Evolutionary conservation across 35 echinoderm and acorn worm genomes (phyloP), one percentile per base, ranked within the genome.

Genomic region (Stichopus chloronotus): DNA sequence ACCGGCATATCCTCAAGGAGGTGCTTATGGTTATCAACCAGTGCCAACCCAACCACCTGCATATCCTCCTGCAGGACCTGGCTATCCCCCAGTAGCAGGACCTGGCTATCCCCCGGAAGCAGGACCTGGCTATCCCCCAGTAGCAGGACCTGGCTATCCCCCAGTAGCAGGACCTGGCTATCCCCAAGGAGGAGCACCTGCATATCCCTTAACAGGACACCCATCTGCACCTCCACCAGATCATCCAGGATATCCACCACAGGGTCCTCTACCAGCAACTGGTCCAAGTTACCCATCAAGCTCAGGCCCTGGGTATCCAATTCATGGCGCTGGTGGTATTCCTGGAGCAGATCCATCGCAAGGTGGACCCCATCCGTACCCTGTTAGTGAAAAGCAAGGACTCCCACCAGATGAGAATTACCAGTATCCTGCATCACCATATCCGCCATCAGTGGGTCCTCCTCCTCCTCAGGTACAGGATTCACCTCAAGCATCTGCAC

Each of bases 51-150:
- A 14, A 19, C 69, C 69, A 74, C 69, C 69, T 74, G 69, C 17
- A 74, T 74, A 74, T 20, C 69, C 69, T 19, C 69, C 82, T 11
- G 54, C 82, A 85, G 82, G 8, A 10, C 55, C 82, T 19, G 82
- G 55, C 8, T 58, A 85, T 19, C 82, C 82, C 14, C 19, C 25
- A 56, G 43, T 53, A 83, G 55, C 17, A 85, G 82, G 82, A 19
- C 82, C 56, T 19, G 82, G 82, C 5, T 85, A 85, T 12, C 82
- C 82, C 1, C 55, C 56, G 20, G 57, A 14, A 85, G 2, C 10
- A 6, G 82, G 82, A 4, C 0, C 82, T 10, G 82, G 56, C 22
- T 85, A 85, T 14, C 82, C 82, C 58, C 13, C 56, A 56, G 53
- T 52, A 84, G 5, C 8, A 14, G 78, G 78, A 12, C 53, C 53